Conservation (phyloP, 2,113 vertebrate genomes). For the Meleagris gallopavo region DNA sequence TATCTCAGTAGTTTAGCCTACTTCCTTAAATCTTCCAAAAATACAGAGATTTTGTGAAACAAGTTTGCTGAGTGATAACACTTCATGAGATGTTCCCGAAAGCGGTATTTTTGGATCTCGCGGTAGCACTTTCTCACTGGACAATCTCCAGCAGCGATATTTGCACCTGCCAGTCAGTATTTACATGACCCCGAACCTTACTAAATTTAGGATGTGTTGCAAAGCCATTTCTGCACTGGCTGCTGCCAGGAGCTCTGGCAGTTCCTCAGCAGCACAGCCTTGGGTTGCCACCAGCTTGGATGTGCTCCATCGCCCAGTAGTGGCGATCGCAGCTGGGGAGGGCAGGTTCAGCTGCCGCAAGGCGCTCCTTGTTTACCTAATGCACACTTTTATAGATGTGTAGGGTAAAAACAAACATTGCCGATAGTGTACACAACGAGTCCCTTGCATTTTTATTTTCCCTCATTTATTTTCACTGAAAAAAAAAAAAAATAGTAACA, state of each 20-base stretch:
- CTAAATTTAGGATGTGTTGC: conserved; percentile 51
- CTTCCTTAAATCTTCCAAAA: neutral
- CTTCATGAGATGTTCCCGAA: neutral
- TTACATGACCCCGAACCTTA: conserved; percentile 2
- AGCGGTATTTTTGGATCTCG: neutral
- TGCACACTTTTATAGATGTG: neutral
- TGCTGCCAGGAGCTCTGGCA: neutral
- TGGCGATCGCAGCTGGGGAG: conserved; percentile 9
- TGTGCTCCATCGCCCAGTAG: neutral
- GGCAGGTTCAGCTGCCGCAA: neutral
- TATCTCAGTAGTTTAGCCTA: neutral
- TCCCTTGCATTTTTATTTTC: neutral
- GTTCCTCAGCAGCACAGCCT: neutral
- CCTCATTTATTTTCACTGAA: neutral
- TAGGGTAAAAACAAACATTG: neutral
- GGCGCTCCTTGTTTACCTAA: neutral
- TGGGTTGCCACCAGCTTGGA: conserved; percentile 32
- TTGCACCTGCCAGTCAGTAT: conserved; percentile 47
- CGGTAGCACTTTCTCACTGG: neutral
- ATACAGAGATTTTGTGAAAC: neutral
- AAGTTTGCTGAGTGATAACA: neutral
- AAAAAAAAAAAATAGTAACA: neutral
- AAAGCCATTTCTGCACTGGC: neutral
- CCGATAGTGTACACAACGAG: neutral
- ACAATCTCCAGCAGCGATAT: neutral